phyloP scores from a whole-genome alignment of 2,113 vertebrate species.

The Nothoprocta pentlandii region DNA sequence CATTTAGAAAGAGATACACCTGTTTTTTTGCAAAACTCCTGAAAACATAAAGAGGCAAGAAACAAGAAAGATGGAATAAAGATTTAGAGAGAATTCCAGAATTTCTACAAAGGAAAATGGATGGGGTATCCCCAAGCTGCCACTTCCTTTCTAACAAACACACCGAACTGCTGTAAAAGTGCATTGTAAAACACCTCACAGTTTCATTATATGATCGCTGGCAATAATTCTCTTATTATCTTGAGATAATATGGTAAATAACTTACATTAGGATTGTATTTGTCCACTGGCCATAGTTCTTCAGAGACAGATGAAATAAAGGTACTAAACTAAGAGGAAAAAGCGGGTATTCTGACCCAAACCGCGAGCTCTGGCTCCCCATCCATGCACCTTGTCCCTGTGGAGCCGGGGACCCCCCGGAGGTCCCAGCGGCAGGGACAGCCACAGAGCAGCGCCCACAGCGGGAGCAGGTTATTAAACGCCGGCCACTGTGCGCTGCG shows the following conservation, averaged over 20 bases:
- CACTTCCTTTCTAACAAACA: background rate
- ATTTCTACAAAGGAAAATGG: background rate
- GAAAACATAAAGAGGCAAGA: background rate
- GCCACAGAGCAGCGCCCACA: accelerated
- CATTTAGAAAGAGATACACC: background rate
- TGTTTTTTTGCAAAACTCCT: background rate
- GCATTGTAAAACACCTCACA: background rate
- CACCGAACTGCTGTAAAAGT: background rate
- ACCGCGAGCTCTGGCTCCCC: too few species aligned
- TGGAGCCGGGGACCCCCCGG: accelerated
- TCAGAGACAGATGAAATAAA: background rate
- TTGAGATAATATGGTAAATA: background rate
- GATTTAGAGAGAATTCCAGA: background rate
- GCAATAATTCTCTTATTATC: background rate
- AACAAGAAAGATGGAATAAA: background rate
- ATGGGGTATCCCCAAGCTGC: background rate
- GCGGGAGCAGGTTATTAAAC: conserved; percentile 17
- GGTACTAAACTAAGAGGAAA: background rate
- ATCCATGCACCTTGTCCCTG: accelerated
- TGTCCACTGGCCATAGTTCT: background rate
- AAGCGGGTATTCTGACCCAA: background rate
- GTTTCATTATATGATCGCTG: background rate
- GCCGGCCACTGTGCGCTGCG: background rate
- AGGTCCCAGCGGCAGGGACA: background rate
- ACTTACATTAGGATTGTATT: background rate